Evolutionary conservation across 2,113 vertebrate genomes (phyloP).

Genomic region (Eclectus roratus): DNA sequence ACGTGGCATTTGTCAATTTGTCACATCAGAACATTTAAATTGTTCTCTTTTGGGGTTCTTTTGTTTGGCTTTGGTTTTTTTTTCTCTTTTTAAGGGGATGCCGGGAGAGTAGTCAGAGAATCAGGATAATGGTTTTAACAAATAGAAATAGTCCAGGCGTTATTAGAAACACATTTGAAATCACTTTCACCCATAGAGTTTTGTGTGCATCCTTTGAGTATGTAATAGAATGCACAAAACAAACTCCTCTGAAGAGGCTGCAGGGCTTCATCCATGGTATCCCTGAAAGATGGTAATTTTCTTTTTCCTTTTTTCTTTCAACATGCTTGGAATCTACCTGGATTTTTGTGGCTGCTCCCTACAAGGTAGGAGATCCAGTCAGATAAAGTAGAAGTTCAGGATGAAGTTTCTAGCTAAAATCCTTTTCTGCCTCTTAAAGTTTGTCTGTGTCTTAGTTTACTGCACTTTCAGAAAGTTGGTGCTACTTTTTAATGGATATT

Average conservation of each 20-base stretch:
- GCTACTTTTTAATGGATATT: neutral
- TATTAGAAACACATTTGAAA: constrained; percentile 12
- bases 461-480: neutral
- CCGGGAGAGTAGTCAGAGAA: neutral
- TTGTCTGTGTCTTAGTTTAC: neutral
- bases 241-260: neutral
- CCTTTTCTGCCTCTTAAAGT: neutral
- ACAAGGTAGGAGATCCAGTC: neutral
- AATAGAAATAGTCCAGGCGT: neutral
- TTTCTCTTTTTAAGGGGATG: neutral
- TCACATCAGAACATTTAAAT: neutral
- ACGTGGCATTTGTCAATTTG: constrained; percentile 14
- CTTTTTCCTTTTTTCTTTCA: neutral
- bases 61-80: neutral
- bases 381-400: neutral
- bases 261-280: neutral
- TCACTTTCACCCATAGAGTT: neutral
- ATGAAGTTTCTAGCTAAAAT: neutral
- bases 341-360: neutral
- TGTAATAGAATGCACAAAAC: neutral
- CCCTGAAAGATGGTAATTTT: neutral
- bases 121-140: constrained; percentile 19
- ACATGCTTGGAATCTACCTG: neutral
- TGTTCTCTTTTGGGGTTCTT: neutral
- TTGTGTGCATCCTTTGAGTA: neutral